Evolutionary conservation across 1,140 invertebrate genomes (phyloP).

Genomic region (Drosophila leontia): DNA sequence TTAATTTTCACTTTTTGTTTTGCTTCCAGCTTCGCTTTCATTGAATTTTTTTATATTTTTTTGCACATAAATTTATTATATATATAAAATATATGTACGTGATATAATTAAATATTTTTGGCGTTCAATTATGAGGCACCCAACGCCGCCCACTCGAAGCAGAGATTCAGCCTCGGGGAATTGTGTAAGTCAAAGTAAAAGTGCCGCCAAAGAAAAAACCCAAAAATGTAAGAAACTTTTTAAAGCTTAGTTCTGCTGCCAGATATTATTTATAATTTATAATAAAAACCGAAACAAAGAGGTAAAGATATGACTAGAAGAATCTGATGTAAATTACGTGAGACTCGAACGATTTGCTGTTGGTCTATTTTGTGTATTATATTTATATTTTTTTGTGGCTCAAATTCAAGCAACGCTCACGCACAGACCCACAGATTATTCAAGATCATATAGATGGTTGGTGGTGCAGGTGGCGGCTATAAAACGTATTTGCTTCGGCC

Average conservation of each 20-base stretch:
- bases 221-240: neutral
- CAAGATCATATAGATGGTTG: constrained; percentile 29
- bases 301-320: neutral
- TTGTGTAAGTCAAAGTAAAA: constrained; percentile 39
- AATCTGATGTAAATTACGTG: constrained; percentile 31
- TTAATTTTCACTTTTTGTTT: constrained; percentile 20
- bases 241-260: neutral
- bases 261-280: neutral
- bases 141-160: constrained; percentile 18
- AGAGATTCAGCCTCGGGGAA: constrained; percentile 25
- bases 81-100: neutral
- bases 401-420: constrained; percentile 29
- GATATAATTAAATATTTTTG: constrained; percentile 38
- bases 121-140: constrained; percentile 13
- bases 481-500: constrained; percentile 34
- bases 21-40: constrained; percentile 22
- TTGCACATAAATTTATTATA: neutral
- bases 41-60: neutral
- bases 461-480: constrained; percentile 22
- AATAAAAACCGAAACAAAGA: neutral
- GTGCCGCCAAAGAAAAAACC: neutral
- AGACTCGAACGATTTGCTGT: constrained; percentile 9
- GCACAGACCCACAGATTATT: constrained; percentile 33
- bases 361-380: constrained; percentile 2
- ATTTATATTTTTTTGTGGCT: constrained; percentile 4